Conservation (phyloP, 1,140 invertebrate genomes). For the Microplitis demolitor region DNA sequence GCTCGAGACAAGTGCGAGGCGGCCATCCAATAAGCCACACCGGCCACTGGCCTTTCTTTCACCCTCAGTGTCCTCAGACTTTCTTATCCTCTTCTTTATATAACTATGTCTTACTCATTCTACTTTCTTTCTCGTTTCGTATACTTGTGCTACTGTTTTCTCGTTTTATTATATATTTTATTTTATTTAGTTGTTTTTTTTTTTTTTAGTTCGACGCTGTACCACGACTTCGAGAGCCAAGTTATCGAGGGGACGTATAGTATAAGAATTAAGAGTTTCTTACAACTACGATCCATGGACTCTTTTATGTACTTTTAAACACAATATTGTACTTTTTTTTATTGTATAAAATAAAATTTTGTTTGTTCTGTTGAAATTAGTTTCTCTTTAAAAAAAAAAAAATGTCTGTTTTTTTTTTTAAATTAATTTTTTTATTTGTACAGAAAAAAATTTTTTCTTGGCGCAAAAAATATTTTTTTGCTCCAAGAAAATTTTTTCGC, state of each 20-base stretch:
- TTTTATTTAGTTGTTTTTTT: neutral
- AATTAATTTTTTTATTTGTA: no score
- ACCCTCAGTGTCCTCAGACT: conserved; percentile 14
- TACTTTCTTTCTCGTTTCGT: neutral
- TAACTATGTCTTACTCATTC: neutral
- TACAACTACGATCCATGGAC: neutral
- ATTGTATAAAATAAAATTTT: neutral
- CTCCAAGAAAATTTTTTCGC: no score
- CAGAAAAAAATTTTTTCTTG: no score
- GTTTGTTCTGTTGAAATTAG: neutral
- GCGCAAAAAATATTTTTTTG: no score
- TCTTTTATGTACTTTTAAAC: neutral
- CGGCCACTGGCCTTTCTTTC: conserved; percentile 42
- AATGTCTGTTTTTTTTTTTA: no score
- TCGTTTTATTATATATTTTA: neutral
- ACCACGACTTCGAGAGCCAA: conserved; percentile 29
- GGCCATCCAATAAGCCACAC: conserved; percentile 57
- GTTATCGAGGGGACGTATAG: conserved; percentile 42
- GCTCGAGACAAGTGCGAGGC: conserved; percentile 53
- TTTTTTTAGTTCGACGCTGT: neutral
- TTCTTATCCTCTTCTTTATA: conserved; percentile 22
- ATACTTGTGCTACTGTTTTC: neutral
- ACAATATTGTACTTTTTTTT: neutral
- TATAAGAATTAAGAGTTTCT: conserved; percentile 34
- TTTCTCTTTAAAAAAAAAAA: conserved; percentile 13